Percentiles rank a stretch among this genome's conserved stretches.
Conservation (phyloP, 2,888 invertebrate species). For the Athrips mouffetella region DNA sequence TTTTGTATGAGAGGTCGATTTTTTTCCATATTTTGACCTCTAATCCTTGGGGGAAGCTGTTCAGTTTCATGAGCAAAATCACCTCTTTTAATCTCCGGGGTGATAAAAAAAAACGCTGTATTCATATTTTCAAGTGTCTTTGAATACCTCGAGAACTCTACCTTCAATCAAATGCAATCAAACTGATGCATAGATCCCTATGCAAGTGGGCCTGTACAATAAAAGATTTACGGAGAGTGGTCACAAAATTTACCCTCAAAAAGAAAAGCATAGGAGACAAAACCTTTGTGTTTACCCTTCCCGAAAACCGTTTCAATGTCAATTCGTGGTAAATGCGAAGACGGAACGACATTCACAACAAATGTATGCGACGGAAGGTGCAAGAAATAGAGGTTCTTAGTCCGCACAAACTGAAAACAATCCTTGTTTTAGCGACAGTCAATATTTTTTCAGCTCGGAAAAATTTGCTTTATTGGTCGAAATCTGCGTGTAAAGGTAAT, state of each 20-base stretch:
- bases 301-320: conserved; percentile 51
- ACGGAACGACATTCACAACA: conserved; percentile 46
- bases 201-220: conserved; percentile 1
- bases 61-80: no score
- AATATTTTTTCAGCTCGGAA: no score
- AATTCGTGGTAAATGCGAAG: conserved; percentile 52
- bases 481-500: no score
- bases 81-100: no score
- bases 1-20: no score
- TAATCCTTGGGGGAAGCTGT: no score
- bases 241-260: not conserved
- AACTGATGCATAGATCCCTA: not conserved
- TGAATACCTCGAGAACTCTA: not conserved
- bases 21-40: no score
- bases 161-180: not conserved
- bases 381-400: not conserved
- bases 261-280: conserved; percentile 14
- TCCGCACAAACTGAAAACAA: no score
- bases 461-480: no score
- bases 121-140: not conserved
- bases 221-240: conserved; percentile 5
- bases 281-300: conserved; percentile 40
- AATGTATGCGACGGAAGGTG: conserved; percentile 48
- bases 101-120: no score
- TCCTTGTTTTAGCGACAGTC: no score